phyloP scores from a whole-genome alignment of 2,888 invertebrate species.

The Imbricaverruca yamaguchii region DNA sequence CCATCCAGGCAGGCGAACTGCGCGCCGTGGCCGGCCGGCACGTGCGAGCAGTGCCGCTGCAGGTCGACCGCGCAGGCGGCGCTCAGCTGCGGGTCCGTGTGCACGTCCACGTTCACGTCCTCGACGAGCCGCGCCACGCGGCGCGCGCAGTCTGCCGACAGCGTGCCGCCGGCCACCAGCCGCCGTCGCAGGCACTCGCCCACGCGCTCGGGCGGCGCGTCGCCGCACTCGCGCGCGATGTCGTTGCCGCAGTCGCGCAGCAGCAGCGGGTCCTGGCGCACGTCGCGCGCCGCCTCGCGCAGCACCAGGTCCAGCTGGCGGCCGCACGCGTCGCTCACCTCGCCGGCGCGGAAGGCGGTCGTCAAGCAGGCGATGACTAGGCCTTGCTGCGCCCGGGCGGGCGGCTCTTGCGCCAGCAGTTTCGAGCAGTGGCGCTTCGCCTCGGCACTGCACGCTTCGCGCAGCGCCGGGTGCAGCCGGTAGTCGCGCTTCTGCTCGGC shows the following conservation, averaged over 20 bases:
- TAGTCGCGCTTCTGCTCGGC: constrained; percentile 85
- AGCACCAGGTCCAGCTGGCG: constrained; percentile 72
- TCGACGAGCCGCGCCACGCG: constrained; percentile 85
- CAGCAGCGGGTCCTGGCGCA: constrained; percentile 76
- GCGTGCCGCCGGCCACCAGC: constrained; percentile 41
- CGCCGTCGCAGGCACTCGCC: constrained; percentile 12
- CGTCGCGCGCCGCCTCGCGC: constrained; percentile 81
- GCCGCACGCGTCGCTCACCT: constrained; percentile 62
- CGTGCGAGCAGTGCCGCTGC: constrained; percentile 42
- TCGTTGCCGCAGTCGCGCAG: constrained; percentile 86
- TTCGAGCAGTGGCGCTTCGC: constrained; percentile 63
- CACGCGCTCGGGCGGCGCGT: constrained; percentile 55
- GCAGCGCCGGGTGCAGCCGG: constrained; percentile 75
- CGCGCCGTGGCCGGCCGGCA: constrained; percentile 49
- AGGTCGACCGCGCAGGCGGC: constrained; percentile 76
- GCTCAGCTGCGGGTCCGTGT: constrained; percentile 86
- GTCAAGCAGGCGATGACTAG: not conserved
- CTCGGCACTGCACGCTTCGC: constrained; percentile 70
- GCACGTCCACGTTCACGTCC: constrained; percentile 76
- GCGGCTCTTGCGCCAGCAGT: not conserved
- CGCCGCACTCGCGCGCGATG: constrained; percentile 76
- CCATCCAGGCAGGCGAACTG: constrained; percentile 44
- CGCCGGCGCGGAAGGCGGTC: not conserved
- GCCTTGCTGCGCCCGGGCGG: not conserved
- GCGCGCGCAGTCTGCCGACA: constrained; percentile 64